Conservation (phyloP, 2,113 vertebrate species). For the Rostratula benghalensis region DNA sequence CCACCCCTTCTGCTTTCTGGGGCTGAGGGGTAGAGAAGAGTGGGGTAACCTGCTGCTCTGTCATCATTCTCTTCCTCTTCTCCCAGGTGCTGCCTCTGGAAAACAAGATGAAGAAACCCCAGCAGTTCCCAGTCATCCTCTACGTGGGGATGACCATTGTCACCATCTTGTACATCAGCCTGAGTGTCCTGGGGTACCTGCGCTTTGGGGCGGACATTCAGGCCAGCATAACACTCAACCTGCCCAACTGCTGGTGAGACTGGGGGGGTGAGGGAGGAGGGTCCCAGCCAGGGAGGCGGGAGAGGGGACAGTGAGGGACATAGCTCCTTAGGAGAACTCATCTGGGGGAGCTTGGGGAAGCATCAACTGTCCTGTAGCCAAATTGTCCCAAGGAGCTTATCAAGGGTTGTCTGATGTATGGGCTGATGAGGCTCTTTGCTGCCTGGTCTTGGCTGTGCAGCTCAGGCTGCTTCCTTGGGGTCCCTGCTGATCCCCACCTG, state of each 20-base stretch:
- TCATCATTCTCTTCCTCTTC: background rate
- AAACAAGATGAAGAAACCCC: slow-evolving; percentile 94
- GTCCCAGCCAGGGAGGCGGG: background rate
- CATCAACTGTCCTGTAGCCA: rapidly evolving
- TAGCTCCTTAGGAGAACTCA: background rate
- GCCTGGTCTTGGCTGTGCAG: background rate
- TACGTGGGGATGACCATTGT: slow-evolving; percentile 90
- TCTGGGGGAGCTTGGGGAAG: background rate
- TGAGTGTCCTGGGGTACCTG: slow-evolving; percentile 88
- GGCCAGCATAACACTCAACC: slow-evolving; percentile 92
- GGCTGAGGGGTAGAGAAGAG: background rate
- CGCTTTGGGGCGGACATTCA: slow-evolving; percentile 84
- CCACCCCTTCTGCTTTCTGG: background rate
- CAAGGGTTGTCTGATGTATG: background rate
- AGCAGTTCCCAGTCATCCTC: slow-evolving; percentile 82
- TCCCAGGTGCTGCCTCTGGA: slow-evolving; percentile 92
- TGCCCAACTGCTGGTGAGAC: slow-evolving; percentile 95
- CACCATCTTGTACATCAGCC: slow-evolving; percentile 87
- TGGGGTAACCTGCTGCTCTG: background rate
- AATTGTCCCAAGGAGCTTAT: background rate
- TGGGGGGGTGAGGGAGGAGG: background rate
- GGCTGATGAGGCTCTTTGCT: background rate
- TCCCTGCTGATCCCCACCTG: background rate
- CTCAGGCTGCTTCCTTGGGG: background rate
- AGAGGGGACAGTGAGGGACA: background rate